These are phyloP conservation scores for Cephus sareptanus DNA, from an alignment of 2,888 invertebrate genomes.

Conservation along the genomic window DNA sequence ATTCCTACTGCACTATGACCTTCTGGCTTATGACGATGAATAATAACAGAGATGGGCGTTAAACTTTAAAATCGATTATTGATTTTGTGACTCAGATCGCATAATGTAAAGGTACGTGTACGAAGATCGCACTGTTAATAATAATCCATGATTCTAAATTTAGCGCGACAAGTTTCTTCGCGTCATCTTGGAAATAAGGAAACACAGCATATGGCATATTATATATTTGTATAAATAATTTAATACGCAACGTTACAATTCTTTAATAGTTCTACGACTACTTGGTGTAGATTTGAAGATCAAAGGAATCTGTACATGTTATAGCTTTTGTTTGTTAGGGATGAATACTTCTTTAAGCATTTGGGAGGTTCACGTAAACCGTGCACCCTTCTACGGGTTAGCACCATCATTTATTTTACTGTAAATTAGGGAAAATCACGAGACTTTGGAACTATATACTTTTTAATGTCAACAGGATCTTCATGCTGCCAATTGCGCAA, in stretches of 20 bases:
- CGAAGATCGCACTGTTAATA: neutral
- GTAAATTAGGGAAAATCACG: no score
- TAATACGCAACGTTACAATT: neutral
- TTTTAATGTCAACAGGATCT: neutral
- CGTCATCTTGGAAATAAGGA: neutral
- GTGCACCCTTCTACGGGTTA: neutral
- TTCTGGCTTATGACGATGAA: neutral
- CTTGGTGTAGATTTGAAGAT: neutral
- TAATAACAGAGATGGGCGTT: neutral
- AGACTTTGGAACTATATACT: no score
- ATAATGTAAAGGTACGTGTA: neutral
- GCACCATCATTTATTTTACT: neutral
- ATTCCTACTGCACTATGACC: neutral
- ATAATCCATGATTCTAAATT: neutral
- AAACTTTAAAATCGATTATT: neutral
- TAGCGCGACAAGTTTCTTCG: neutral
- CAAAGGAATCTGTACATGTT: neutral
- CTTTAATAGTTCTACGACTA: neutral
- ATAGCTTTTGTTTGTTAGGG: neutral
- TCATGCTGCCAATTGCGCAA: neutral
- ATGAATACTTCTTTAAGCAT: neutral
- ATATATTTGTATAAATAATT: slow-evolving; percentile 1
- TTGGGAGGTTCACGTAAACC: neutral
- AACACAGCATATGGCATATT: neutral
- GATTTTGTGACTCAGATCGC: neutral